Evolutionary conservation across 1,140 invertebrate genomes (phyloP).

Genomic region (Bactericera cockerelli): DNA sequence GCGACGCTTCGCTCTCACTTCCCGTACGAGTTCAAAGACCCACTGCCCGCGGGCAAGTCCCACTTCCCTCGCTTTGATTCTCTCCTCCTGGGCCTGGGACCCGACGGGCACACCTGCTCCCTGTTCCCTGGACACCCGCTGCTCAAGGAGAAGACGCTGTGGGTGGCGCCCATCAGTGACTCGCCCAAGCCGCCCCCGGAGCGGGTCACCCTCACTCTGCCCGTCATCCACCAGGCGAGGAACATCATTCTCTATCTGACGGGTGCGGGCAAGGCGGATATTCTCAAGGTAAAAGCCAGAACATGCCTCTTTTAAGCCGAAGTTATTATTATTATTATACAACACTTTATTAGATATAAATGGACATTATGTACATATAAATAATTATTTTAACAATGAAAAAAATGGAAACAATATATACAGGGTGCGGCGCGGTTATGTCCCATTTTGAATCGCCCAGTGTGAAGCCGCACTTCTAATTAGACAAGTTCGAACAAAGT

Average conservation of each 20-base stretch:
- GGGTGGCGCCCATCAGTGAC: slow-evolving; percentile 74
- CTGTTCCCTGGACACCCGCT: slow-evolving; percentile 79
- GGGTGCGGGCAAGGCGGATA: slow-evolving; percentile 74
- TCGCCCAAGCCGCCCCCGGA: slow-evolving; percentile 90
- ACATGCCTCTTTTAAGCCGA: too few species aligned
- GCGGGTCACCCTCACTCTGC: slow-evolving; percentile 83
- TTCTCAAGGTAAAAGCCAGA: slow-evolving; percentile 57
- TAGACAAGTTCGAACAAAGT: too few species aligned
- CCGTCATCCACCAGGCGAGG: slow-evolving; percentile 77
- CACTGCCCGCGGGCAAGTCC: neutral
- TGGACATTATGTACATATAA: too few species aligned
- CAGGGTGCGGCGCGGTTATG: too few species aligned
- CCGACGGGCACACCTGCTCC: slow-evolving; percentile 97
- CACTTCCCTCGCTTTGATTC: slow-evolving; percentile 65
- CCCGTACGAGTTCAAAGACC: slow-evolving; percentile 27
- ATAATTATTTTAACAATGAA: too few species aligned
- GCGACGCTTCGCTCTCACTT: slow-evolving; percentile 47
- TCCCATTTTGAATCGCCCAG: too few species aligned
- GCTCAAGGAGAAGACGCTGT: slow-evolving; percentile 43
- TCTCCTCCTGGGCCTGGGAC: slow-evolving; percentile 85
- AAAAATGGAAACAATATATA: too few species aligned
- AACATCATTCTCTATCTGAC: slow-evolving; percentile 68
- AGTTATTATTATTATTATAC: too few species aligned
- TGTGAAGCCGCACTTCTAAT: too few species aligned
- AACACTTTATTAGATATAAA: too few species aligned